Conservation (phyloP, 2,113 vertebrate genomes). For the Sylvilagus bachmani region DNA sequence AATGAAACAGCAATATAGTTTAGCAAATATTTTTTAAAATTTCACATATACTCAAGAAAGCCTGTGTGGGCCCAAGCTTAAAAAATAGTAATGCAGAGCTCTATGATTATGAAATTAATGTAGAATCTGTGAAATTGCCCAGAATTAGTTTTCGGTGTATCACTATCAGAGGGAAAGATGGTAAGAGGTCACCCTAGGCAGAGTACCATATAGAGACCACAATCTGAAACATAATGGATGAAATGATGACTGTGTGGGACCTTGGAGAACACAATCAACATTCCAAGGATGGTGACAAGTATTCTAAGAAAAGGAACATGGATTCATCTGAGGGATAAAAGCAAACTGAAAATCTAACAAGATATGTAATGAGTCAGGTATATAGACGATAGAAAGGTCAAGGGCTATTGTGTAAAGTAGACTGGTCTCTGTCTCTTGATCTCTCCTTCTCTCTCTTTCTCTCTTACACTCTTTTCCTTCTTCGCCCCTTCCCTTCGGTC, state of each 20-base stretch:
- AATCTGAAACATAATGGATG: neutral
- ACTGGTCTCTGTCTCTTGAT: neutral
- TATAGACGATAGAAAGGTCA: neutral
- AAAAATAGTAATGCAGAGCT: neutral
- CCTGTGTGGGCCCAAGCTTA: neutral
- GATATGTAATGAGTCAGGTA: neutral
- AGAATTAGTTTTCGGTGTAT: neutral
- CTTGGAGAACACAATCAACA: neutral
- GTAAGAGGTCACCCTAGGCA: neutral
- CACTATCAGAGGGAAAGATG: neutral
- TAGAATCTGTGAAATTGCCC: neutral
- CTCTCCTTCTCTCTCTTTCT: no score
- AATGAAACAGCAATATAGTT: neutral
- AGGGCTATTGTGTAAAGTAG: neutral
- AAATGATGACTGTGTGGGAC: neutral
- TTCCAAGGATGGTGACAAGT: neutral
- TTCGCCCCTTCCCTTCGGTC: no score
- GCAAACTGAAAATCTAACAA: neutral
- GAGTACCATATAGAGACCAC: neutral
- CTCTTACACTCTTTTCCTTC: no score
- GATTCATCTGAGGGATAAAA: constrained; percentile 33
- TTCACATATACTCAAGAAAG: neutral
- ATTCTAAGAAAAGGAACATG: neutral
- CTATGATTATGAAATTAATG: constrained; percentile 22
- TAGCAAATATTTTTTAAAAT: constrained; percentile 27